Conservation (phyloP, 2,888 invertebrate species). For the Trilocha varians region DNA sequence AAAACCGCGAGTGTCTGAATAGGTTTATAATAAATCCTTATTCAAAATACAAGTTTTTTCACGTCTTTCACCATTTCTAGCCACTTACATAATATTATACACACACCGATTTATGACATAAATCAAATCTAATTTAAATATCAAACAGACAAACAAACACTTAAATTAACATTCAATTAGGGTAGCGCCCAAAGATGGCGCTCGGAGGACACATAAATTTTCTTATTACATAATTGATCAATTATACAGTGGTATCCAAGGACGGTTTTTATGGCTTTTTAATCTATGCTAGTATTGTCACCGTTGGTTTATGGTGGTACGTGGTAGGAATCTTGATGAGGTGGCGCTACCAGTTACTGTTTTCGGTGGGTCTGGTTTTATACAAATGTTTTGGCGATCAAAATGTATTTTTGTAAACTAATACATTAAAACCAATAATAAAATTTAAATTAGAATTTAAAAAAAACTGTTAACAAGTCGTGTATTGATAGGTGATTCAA, state of each 20-base stretch:
- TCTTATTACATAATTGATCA: conserved; percentile 13
- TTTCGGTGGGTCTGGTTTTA: conserved; percentile 11
- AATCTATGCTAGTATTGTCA: conserved; percentile 39
- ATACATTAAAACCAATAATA: neutral
- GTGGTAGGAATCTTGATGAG: conserved; percentile 28
- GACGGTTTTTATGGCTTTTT: conserved; percentile 43
- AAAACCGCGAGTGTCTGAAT: too few species aligned
- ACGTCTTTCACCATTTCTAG: too few species aligned
- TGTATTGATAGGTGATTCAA: too few species aligned
- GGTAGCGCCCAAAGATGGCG: conserved; percentile 1
- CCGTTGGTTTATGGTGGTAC: conserved; percentile 21
- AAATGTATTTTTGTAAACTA: conserved; percentile 2
- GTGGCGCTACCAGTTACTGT: conserved; percentile 23
- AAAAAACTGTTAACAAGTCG: too few species aligned
- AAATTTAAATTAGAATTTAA: too few species aligned
- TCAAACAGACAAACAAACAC: neutral
- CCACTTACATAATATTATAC: too few species aligned
- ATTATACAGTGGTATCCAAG: conserved; percentile 26
- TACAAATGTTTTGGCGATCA: conserved; percentile 2
- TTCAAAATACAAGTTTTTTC: too few species aligned
- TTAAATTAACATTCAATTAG: neutral
- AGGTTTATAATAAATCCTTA: too few species aligned
- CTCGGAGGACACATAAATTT: conserved; percentile 3
- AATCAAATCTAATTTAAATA: too few species aligned
- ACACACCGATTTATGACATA: too few species aligned